Percentiles rank a stretch among this genome's conserved stretches.
These are phyloP conservation scores for Halyomorpha halys DNA, from an alignment of 1,140 invertebrate genomes.

Conservation along the genomic window DNA sequence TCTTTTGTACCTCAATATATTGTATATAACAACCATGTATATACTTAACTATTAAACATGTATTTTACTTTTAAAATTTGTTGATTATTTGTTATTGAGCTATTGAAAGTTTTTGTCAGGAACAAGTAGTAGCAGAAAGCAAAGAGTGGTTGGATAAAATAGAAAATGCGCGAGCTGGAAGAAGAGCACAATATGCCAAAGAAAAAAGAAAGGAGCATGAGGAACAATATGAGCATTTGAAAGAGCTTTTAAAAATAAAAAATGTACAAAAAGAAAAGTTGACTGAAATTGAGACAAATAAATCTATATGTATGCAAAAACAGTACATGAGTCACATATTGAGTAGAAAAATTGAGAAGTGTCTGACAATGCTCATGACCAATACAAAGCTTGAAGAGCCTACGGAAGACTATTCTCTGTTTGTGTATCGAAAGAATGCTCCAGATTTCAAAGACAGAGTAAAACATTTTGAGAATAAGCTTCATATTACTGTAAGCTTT, in stretches of 20 bases:
- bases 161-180: constrained; percentile 4
- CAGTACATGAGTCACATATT: constrained; percentile 55
- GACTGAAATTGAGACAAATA: constrained; percentile 56
- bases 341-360: constrained; percentile 62
- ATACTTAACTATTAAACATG: no score
- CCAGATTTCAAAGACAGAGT: constrained; percentile 64
- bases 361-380: constrained; percentile 62
- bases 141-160: constrained; percentile 1
- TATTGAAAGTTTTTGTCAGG: constrained; percentile 1
- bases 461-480: constrained; percentile 64
- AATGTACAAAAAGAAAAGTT: constrained; percentile 42
- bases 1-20: no score
- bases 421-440: constrained; percentile 59
- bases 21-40: no score
- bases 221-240: neutral
- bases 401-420: constrained; percentile 64
- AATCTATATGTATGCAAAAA: constrained; percentile 50
- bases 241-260: neutral
- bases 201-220: neutral
- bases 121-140: neutral
- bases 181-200: neutral
- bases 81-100: neutral
- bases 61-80: no score
- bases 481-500: constrained; percentile 58
- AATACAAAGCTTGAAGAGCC: constrained; percentile 46